These are phyloP conservation scores for Eunapius fragilis DNA, from an alignment of 37 sponge, comb jelly and placozoan species.

Conservation along the genomic window DNA sequence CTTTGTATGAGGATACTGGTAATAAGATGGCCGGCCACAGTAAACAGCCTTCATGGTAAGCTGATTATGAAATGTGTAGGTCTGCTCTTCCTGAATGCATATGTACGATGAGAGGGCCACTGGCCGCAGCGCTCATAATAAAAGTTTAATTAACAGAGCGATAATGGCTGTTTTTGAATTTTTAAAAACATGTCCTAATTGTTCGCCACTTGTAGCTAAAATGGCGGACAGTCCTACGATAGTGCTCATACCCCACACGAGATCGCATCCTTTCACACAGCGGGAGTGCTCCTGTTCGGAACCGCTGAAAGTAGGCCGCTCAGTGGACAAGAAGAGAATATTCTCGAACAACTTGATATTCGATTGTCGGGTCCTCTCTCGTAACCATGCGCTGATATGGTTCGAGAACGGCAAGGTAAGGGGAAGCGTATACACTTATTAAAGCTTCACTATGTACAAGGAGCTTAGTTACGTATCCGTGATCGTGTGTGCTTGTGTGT, in stretches of 20 bases:
- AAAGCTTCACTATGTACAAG: neutral
- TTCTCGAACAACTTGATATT: constrained; percentile 90
- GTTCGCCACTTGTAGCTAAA: neutral
- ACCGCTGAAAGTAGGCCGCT: constrained; percentile 84
- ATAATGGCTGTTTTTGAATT: too few relatives aligned
- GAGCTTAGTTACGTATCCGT: too few relatives aligned
- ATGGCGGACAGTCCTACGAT: constrained; percentile 52
- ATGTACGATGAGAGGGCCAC: too few relatives aligned
- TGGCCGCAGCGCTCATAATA: too few relatives aligned
- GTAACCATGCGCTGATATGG: constrained; percentile 96
- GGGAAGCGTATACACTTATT: neutral
- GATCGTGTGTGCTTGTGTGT: too few relatives aligned
- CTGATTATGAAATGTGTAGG: too few relatives aligned
- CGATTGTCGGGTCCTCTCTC: constrained; percentile 96
- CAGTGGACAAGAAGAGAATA: constrained; percentile 82
- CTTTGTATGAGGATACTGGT: too few relatives aligned
- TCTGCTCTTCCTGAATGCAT: too few relatives aligned
- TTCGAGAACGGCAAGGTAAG: constrained; percentile 89
- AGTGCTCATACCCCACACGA: constrained; percentile 69
- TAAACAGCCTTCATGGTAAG: too few relatives aligned
- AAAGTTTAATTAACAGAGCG: too few relatives aligned
- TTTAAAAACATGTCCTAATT: neutral
- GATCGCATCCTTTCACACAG: constrained; percentile 72
- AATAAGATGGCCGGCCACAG: too few relatives aligned
- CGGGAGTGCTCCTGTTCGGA: constrained; percentile 70